phyloP scores from a whole-genome alignment of 2,113 vertebrate species.

The Ceuthmochares aereus region DNA sequence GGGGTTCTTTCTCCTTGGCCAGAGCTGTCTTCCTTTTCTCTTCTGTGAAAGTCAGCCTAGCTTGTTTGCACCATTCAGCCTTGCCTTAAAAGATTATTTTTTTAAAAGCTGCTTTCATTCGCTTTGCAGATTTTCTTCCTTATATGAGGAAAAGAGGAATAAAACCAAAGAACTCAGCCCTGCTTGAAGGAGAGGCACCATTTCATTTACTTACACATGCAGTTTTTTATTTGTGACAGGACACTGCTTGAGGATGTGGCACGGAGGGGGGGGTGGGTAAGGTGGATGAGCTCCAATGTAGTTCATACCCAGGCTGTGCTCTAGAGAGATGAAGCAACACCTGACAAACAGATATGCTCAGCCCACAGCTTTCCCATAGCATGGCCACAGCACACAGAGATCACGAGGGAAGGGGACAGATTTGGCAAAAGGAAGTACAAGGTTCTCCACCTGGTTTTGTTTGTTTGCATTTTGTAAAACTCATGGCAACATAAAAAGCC shows the following conservation, averaged over 20 bases:
- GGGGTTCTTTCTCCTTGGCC: neutral
- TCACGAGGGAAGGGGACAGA: neutral
- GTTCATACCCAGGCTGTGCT: neutral
- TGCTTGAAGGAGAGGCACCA: neutral
- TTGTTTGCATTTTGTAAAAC: conserved; percentile 4
- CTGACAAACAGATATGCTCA: neutral
- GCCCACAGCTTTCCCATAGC: neutral
- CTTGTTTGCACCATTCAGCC: neutral
- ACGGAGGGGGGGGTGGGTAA: neutral
- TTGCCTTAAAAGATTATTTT: neutral
- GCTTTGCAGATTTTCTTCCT: neutral
- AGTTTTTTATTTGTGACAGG: neutral
- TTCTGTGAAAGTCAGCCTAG: neutral
- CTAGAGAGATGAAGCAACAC: neutral
- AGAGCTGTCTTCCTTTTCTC: neutral
- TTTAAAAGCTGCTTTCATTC: neutral
- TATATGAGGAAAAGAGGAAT: neutral
- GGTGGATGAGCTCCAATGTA: neutral
- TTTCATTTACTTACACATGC: neutral
- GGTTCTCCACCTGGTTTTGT: neutral
- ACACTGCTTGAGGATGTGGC: neutral
- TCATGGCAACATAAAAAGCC: neutral
- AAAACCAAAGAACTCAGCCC: neutral
- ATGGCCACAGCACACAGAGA: neutral
- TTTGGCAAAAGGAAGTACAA: neutral